A percentile compares a stretch with the other conserved stretches of the same genome.
Evolutionary conservation across 2,888 invertebrate genomes (phyloP).

Genomic region (Melangyna quadrimaculata): DNA sequence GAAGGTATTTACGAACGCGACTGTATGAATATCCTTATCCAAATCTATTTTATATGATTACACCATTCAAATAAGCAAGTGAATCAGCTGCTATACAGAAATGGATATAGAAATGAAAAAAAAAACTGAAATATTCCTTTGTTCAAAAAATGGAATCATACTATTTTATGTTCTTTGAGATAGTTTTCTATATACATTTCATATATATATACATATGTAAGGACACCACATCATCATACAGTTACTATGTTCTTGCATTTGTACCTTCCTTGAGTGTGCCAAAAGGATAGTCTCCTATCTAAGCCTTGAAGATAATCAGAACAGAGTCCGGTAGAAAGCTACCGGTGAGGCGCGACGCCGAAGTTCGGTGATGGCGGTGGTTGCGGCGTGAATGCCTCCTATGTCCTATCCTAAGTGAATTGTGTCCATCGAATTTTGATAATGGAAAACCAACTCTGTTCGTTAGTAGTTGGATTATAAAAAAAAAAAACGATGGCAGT

Average conservation of each 20-base stretch:
- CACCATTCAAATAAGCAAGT: constrained; percentile 61
- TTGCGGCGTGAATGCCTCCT: constrained; percentile 4
- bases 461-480: constrained; percentile 54
- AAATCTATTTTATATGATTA: constrained; percentile 48
- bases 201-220: not conserved
- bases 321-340: constrained; percentile 14
- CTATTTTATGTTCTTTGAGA: constrained; percentile 28
- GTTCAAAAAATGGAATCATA: constrained; percentile 17
- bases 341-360: not conserved
- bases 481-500: not conserved
- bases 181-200: not conserved
- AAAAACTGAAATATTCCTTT: not conserved
- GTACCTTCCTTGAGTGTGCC: constrained; percentile 22
- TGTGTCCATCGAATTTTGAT: constrained; percentile 70
- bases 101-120: not conserved
- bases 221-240: constrained; percentile 41
- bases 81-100: constrained; percentile 27
- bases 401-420: constrained; percentile 62
- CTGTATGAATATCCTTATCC: constrained; percentile 53
- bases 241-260: not conserved
- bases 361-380: not conserved
- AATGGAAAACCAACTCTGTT: constrained; percentile 58
- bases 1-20: not conserved
- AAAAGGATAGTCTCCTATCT: constrained; percentile 5
- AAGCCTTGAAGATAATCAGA: constrained; percentile 47